Base-by-base conservation (phyloP, 2,888 invertebrate species). In the Perizoma affinitatum region DNA sequence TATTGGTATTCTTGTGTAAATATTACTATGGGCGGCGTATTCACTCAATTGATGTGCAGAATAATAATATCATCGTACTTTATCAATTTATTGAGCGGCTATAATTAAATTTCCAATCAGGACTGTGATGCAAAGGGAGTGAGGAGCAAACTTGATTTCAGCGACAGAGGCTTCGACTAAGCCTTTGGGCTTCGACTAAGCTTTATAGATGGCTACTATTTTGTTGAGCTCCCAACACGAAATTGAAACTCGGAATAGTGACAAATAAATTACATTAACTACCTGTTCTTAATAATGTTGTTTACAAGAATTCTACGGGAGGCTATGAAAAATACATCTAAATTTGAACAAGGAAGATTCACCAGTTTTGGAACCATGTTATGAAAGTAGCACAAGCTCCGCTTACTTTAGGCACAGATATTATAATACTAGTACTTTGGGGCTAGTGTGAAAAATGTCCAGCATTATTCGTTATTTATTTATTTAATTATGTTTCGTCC, bases 41-140 rank as follows among this genome's bases (percentile, higher is more conserved):
- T 58, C 8, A 35, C 38, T 51, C 41, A 62, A 54, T 50, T 43
- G 46, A 40, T 54, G 9, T 52, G n/a, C 38, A 58, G 61, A 7
- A 7, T 38, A 38, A 6, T 4, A 38, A 66, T 68, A 58, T 48
- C 52, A 49, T 58, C 43, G 52, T 62, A 65, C 48, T 61, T 68
- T 63, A 67, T 63, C 59, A 61, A 62, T 63, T 49, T 63, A 61
- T 54, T 58, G 58, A 58, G 38, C 40, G 56, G 61, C n/a, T 50
- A 58, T 70, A 68, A 72, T 71, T 65, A 62, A 68, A 67, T 72
- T 67, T 51, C 47, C 57, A 66, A 64, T 67, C 68, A 58, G 58
- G 53, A 54, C 55, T 45, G 4, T 11, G 44, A 11, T 44, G 35
- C 48, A 36, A 52, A 22, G 22, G 1, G 22, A 38, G 45, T 48